These are phyloP conservation scores for Myotis pilosus DNA, from an alignment of 2,797 vertebrate species.

Conservation along the genomic window DNA sequence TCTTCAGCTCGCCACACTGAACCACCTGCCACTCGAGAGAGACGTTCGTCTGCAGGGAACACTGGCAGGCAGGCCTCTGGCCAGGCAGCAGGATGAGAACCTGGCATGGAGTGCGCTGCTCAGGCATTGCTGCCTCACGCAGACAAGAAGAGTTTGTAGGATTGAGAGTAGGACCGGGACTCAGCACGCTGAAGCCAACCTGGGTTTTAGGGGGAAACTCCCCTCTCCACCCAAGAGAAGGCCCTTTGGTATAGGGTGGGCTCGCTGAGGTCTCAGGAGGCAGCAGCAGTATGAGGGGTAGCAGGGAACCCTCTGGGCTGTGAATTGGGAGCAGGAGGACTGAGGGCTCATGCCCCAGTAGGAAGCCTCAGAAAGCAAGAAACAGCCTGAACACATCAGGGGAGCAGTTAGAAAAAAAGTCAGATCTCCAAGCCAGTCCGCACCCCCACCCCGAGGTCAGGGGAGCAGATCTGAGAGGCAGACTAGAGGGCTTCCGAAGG, in stretches of 20 bases:
- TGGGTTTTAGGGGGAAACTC: background rate
- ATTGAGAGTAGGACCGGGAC: background rate
- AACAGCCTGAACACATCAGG: background rate
- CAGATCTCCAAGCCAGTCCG: background rate
- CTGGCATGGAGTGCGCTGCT: background rate
- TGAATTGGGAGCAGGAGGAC: background rate
- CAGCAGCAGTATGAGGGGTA: background rate
- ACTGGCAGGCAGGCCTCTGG: background rate
- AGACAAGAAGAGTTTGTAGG: background rate
- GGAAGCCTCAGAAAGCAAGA: background rate
- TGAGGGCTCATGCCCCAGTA: background rate
- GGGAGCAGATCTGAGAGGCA: background rate
- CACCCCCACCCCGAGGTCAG: too few species aligned
- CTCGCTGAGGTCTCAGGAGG: background rate
- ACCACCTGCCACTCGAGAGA: background rate
- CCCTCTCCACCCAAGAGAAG: background rate
- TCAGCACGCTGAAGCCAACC: background rate
- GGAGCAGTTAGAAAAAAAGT: background rate
- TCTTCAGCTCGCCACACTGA: background rate
- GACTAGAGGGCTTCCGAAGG: background rate
- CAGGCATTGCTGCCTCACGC: background rate
- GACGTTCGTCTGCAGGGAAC: background rate
- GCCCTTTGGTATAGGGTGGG: background rate
- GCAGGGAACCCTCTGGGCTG: background rate
- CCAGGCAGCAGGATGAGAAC: background rate